These are phyloP conservation scores for Cotesia congregata DNA, from an alignment of 2,888 invertebrate genomes.

Conservation along the genomic window DNA sequence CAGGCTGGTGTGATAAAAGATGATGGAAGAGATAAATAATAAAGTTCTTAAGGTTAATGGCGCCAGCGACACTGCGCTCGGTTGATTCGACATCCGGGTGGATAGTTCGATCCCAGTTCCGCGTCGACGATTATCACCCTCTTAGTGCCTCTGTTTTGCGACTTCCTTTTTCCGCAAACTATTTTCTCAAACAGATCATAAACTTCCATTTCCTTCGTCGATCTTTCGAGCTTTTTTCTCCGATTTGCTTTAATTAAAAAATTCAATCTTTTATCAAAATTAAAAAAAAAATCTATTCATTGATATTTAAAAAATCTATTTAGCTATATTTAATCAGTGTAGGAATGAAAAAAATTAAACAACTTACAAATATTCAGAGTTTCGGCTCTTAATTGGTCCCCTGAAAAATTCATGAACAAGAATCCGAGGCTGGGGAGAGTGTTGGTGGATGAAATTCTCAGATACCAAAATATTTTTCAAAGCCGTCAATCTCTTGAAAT, in stretches of 20 bases:
- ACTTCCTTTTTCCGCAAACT: conserved; percentile 42
- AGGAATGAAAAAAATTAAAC: too few relatives aligned
- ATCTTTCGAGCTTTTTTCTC: conserved; percentile 21
- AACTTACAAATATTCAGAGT: neutral
- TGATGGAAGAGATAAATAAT: conserved; percentile 35
- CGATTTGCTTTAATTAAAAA: conserved; percentile 1
- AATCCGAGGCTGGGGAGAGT: neutral
- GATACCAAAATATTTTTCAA: conserved; percentile 3
- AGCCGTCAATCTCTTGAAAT: conserved; percentile 11
- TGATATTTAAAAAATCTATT: too few relatives aligned
- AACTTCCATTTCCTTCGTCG: conserved; percentile 31
- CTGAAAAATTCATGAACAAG: neutral
- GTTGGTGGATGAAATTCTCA: neutral
- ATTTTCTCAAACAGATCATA: conserved; percentile 29
- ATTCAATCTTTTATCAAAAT: conserved; percentile 10
- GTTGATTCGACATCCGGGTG: conserved; percentile 46
- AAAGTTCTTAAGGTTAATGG: conserved; percentile 32
- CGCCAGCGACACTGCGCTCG: conserved; percentile 37
- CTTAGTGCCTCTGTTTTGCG: conserved; percentile 32
- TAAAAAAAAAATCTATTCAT: too few relatives aligned
- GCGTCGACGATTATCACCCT: conserved; percentile 43
- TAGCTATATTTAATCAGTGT: too few relatives aligned
- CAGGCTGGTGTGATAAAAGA: neutral
- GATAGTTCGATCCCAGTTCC: conserved; percentile 48
- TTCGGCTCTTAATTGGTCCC: neutral